Percentiles rank a stretch among this genome's conserved stretches.
Evolutionary conservation across 2,888 invertebrate genomes (phyloP).

Genomic region (Tenthredo notha): DNA sequence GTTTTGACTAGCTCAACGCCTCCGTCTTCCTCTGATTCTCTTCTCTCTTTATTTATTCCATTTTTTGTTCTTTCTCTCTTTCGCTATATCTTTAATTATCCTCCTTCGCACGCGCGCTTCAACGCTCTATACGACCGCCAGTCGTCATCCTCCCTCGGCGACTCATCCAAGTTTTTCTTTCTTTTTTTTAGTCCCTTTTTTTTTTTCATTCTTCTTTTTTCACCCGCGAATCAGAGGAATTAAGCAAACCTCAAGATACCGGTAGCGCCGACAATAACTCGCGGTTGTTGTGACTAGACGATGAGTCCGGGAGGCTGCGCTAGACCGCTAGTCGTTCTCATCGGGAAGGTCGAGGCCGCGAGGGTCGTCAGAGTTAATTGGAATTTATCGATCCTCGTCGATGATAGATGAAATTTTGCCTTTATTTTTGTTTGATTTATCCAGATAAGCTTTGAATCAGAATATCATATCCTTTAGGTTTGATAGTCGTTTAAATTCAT

Average conservation of each 20-base stretch:
- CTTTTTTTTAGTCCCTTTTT: neutral
- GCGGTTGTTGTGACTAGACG: slow-evolving; percentile 72
- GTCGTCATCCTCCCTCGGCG: slow-evolving; percentile 51
- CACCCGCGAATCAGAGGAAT: slow-evolving; percentile 68
- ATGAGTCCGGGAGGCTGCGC: slow-evolving; percentile 62
- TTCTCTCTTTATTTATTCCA: neutral
- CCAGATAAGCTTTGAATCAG: neutral
- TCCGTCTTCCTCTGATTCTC: slow-evolving; percentile 25
- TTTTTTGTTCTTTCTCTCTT: neutral
- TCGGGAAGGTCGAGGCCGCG: slow-evolving; percentile 43
- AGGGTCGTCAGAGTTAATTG: neutral
- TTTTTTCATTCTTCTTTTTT: slow-evolving; percentile 59
- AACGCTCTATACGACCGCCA: slow-evolving; percentile 46
- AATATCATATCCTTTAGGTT: neutral
- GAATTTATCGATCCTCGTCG: slow-evolving; percentile 10
- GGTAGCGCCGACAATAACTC: slow-evolving; percentile 69
- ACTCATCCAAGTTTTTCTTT: slow-evolving; percentile 47
- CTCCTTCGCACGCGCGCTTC: slow-evolving; percentile 7
- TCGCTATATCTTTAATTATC: neutral
- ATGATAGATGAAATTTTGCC: neutral
- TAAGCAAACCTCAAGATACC: slow-evolving; percentile 62
- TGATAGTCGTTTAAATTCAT: neutral
- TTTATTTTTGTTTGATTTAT: neutral
- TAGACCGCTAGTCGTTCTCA: slow-evolving; percentile 73
- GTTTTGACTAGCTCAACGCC: slow-evolving; percentile 59